Evolutionary conservation across 2,797 vertebrate genomes (phyloP).

Genomic region (Esox masquinongy): DNA sequence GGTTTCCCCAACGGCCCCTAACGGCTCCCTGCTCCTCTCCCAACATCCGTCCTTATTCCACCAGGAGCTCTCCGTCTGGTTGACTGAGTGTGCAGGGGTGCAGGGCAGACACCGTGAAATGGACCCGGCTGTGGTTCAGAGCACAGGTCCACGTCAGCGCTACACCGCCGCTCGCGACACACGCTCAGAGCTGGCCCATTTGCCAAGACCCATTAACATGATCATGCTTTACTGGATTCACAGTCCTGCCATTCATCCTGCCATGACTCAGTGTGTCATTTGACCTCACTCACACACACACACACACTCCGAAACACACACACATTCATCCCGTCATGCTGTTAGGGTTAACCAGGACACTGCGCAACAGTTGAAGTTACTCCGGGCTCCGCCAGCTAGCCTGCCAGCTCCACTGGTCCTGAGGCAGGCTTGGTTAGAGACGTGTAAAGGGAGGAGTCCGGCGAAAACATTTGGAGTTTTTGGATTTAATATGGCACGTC

Average conservation of each 20-base stretch:
- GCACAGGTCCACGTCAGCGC: conserved; percentile 53
- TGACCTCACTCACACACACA: conserved; percentile 39
- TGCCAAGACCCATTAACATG: conserved; percentile 76
- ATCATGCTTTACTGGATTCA: conserved; percentile 64
- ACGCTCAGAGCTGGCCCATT: conserved; percentile 66
- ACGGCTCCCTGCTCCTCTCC: conserved; percentile 9
- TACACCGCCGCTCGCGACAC: conserved; percentile 38
- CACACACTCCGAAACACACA: not conserved
- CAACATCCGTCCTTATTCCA: not conserved
- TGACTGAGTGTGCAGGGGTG: conserved; percentile 67
- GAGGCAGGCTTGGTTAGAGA: conserved; percentile 40
- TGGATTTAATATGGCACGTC: conserved; percentile 71
- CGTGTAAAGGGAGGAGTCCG: conserved; percentile 59
- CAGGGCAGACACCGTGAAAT: conserved; percentile 78
- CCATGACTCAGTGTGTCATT: conserved; percentile 33
- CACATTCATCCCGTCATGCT: not conserved
- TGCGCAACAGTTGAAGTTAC: conserved; percentile 52
- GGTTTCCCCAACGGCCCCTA: not conserved
- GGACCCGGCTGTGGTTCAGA: conserved; percentile 73
- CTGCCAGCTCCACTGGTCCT: conserved; percentile 59
- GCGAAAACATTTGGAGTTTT: conserved; percentile 66
- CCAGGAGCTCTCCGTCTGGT: conserved; percentile 67
- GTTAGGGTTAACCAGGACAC: not conserved
- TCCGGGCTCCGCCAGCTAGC: conserved; percentile 51
- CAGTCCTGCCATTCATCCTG: conserved; percentile 59